These are phyloP conservation scores for Arbacia lixula DNA, from an alignment of 53 echinoderm and acorn worm species.

Conservation along the genomic window DNA sequence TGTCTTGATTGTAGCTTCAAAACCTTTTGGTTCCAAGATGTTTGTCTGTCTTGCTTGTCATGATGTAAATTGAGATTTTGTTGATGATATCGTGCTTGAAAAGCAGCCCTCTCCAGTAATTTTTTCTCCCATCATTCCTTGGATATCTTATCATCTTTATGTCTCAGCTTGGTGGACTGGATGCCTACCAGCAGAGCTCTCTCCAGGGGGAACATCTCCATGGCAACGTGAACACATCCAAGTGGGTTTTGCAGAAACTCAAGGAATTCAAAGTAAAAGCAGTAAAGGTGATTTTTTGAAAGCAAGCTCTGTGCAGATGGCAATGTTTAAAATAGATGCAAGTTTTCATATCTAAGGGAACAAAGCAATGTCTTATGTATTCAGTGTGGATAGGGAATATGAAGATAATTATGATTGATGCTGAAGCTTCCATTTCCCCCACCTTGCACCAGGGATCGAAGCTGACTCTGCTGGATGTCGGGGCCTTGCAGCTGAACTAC, in stretches of 20 bases:
- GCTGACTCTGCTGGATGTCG: constrained; percentile 84
- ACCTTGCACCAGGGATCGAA: constrained; percentile 55
- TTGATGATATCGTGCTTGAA: too few relatives aligned
- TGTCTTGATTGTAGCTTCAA: too few relatives aligned
- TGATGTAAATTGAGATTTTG: too few relatives aligned
- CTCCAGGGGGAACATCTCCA: constrained; percentile 79
- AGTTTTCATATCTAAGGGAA: too few relatives aligned
- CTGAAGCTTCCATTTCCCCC: too few relatives aligned
- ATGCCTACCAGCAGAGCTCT: constrained; percentile 82
- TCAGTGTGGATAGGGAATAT: too few relatives aligned
- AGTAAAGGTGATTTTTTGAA: constrained; percentile 58
- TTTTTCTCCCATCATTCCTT: not conserved
- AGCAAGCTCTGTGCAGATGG: too few relatives aligned
- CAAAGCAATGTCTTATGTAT: too few relatives aligned
- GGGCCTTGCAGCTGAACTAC: constrained; percentile 86
- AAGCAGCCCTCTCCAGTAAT: not conserved
- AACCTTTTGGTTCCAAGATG: not conserved
- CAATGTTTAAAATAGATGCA: too few relatives aligned
- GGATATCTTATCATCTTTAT: not conserved
- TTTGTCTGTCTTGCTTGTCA: not conserved
- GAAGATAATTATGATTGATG: too few relatives aligned
- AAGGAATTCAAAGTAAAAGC: constrained; percentile 65
- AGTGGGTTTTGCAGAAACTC: constrained; percentile 86
- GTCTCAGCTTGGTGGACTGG: constrained; percentile 84
- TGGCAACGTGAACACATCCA: constrained; percentile 91